These are phyloP conservation scores for Catalaphyllia jardinei DNA, from an alignment of 64 coral and sea anemone species.

Conservation along the genomic window DNA sequence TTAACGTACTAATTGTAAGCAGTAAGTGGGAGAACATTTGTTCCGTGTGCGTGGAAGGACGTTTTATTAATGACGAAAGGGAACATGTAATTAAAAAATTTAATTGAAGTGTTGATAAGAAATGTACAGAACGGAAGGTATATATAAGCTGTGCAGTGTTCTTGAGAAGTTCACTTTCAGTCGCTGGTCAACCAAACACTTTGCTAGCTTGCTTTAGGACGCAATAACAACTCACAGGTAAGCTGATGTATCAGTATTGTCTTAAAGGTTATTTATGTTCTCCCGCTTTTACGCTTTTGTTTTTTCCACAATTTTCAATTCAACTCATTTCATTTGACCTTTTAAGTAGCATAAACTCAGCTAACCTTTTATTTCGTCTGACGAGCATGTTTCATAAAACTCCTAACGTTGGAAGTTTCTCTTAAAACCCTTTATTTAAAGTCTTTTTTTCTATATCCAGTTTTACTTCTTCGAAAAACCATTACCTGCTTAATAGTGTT, in stretches of 20 bases:
- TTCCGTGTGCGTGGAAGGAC: slow-evolving; percentile 17
- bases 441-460: no score
- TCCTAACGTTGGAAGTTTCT: no score
- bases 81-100: neutral
- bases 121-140: neutral
- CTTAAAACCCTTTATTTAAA: no score
- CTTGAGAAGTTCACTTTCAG: neutral
- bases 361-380: no score
- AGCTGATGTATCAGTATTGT: neutral
- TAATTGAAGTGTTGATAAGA: slow-evolving; percentile 33
- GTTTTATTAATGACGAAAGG: slow-evolving; percentile 31
- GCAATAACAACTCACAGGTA: neutral
- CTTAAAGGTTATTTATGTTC: no score
- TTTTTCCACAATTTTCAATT: no score
- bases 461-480: no score
- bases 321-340: no score
- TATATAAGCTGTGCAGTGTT: neutral
- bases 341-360: no score
- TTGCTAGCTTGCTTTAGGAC: neutral
- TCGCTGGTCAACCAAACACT: neutral
- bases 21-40: neutral
- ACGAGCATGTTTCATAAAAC: no score
- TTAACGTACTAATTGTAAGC: slow-evolving; percentile 5
- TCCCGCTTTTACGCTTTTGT: no score
- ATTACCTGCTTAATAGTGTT: no score